phyloP scores from a whole-genome alignment of 2,888 invertebrate genomes.

The Nephrocerus scutellatus region DNA sequence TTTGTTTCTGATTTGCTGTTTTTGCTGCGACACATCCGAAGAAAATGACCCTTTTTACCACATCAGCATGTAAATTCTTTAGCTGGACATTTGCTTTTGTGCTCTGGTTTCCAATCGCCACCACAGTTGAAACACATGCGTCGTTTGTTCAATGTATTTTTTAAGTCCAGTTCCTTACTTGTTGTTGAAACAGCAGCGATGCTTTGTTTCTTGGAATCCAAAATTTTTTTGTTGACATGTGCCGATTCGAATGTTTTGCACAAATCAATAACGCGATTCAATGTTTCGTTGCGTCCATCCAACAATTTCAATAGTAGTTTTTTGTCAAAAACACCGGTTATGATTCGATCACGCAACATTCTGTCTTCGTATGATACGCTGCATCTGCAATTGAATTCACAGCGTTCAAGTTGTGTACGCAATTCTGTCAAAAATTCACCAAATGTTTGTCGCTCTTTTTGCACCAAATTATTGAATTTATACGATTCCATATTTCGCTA shows the following conservation, averaged over 20 bases:
- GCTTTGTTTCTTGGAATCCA: neutral
- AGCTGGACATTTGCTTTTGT: slow-evolving; percentile 7
- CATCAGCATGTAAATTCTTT: slow-evolving; percentile 6
- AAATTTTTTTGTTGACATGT: slow-evolving; percentile 6
- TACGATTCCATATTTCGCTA: slow-evolving; percentile 12
- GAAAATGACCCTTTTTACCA: slow-evolving; percentile 7
- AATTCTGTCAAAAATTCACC: slow-evolving; percentile 18
- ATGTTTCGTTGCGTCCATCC: slow-evolving; percentile 15
- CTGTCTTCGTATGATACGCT: slow-evolving; percentile 15
- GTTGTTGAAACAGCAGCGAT: neutral
- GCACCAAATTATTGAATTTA: slow-evolving; percentile 18
- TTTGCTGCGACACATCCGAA: slow-evolving; percentile 9
- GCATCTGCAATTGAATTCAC: slow-evolving; percentile 18
- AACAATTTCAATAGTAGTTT: slow-evolving; percentile 15
- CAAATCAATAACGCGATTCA: slow-evolving; percentile 15
- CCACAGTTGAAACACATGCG: slow-evolving; percentile 15
- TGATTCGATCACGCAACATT: slow-evolving; percentile 20
- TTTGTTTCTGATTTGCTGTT: too few species aligned
- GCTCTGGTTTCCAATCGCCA: neutral
- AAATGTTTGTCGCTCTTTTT: slow-evolving; percentile 17
- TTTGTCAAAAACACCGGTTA: slow-evolving; percentile 18
- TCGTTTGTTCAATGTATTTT: neutral
- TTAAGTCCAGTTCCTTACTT: neutral
- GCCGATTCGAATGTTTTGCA: slow-evolving; percentile 15
- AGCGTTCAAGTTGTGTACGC: slow-evolving; percentile 14